A percentile compares a stretch with the other conserved stretches of the same genome.
Conservation (phyloP, 2,113 vertebrate genomes). For the Fukomys damarensis region DNA sequence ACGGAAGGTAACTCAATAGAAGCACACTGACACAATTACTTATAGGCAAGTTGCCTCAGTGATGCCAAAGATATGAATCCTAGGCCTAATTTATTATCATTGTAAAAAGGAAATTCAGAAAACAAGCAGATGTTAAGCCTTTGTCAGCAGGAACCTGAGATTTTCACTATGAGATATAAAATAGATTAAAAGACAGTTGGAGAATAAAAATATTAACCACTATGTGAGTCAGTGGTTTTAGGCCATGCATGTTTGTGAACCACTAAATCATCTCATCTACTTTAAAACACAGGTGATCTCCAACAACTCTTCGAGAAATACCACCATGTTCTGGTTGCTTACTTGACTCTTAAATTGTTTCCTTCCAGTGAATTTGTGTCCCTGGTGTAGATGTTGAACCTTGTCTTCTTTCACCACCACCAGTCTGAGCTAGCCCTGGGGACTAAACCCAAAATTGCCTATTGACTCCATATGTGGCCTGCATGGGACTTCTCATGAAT, state of each 20-base stretch:
- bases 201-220: not conserved
- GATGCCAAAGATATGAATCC: not conserved
- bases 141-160: not conserved
- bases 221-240: not conserved
- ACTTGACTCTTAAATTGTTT: not conserved
- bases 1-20: not conserved
- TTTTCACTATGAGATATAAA: not conserved
- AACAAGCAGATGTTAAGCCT: no score
- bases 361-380: not conserved
- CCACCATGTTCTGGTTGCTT: not conserved
- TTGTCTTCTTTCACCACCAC: not conserved
- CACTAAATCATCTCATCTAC: not conserved
- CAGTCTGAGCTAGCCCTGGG: no score
- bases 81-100: not conserved
- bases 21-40: not conserved
- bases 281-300: not conserved
- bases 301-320: not conserved
- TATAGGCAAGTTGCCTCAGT: not conserved
- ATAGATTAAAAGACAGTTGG: not conserved
- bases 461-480: not conserved
- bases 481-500: no score
- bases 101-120: not conserved
- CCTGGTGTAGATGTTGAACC: not conserved
- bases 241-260: not conserved
- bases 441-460: not conserved